Evolutionary conservation across 2,797 vertebrate genomes (phyloP).

Genomic region (Bovichtus variegatus): DNA sequence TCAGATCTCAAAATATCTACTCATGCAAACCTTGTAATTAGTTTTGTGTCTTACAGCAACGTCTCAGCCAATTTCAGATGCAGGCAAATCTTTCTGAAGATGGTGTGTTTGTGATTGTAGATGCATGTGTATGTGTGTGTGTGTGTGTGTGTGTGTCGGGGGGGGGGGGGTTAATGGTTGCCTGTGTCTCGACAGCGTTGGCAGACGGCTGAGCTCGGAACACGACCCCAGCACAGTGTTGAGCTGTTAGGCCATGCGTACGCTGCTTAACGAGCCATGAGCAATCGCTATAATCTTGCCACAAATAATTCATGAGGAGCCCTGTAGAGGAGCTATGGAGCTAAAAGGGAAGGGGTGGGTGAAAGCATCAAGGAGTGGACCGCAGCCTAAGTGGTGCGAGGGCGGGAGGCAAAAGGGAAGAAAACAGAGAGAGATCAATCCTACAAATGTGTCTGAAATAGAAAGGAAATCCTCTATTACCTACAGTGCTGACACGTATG

Average conservation of each 20-base stretch:
- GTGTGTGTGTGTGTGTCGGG: not conserved
- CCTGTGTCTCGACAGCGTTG: conserved; percentile 55
- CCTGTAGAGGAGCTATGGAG: conserved; percentile 72
- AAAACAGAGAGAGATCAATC: conserved; percentile 35
- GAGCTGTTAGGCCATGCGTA: conserved; percentile 76
- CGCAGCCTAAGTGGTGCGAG: conserved; percentile 38
- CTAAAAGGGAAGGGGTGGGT: conserved; percentile 44
- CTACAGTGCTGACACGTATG: conserved; percentile 54
- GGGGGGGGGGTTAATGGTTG: conserved; percentile 8
- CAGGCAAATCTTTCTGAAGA: not conserved
- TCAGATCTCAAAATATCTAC: conserved; percentile 35
- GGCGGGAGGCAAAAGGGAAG: conserved; percentile 18
- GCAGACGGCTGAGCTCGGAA: conserved; percentile 74
- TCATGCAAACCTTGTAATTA: conserved; percentile 25
- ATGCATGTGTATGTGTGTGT: conserved; percentile 1
- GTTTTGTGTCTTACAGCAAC: conserved; percentile 6
- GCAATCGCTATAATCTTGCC: conserved; percentile 81
- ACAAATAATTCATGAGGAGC: conserved; percentile 85
- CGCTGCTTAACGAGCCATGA: conserved; percentile 84
- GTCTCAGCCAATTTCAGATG: conserved; percentile 20
- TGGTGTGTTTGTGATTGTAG: conserved; percentile 1
- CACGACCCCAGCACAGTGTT: conserved; percentile 67
- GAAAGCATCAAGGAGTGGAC: conserved; percentile 38
- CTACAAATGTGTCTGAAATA: conserved; percentile 66
- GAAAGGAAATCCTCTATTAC: conserved; percentile 69